Evolutionary conservation across 2,113 vertebrate genomes (phyloP).

Genomic region (Baryphthengus martii): DNA sequence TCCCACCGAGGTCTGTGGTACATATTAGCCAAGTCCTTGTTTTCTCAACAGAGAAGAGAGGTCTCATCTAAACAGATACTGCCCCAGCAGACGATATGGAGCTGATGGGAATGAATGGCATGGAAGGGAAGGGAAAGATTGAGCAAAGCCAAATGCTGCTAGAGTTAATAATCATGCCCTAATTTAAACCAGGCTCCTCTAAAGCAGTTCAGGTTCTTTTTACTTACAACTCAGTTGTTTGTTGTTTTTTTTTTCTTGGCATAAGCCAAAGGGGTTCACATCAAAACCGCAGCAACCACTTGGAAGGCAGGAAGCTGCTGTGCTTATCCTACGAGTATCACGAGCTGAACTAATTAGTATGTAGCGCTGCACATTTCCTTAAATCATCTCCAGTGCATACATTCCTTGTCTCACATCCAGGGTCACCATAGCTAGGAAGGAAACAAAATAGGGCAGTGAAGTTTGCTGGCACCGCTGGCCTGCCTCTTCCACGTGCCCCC

Average conservation of each 20-base stretch:
- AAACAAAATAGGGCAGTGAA: neutral
- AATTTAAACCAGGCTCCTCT: conserved; percentile 30
- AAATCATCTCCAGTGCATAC: conserved; percentile 7
- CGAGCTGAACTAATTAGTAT: conserved; percentile 9
- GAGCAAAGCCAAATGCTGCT: neutral
- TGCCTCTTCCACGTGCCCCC: neutral
- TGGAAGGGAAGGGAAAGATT: neutral
- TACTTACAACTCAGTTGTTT: neutral
- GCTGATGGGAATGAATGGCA: neutral
- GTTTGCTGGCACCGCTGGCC: neutral
- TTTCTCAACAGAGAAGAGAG: neutral
- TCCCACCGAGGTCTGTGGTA: neutral
- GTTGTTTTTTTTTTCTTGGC: conserved; percentile 13
- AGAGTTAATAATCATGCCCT: neutral
- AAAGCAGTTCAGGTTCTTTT: conserved; percentile 18
- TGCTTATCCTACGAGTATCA: neutral
- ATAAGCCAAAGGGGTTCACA: neutral
- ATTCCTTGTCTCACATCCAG: conserved; percentile 14
- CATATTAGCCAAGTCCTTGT: neutral
- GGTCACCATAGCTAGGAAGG: conserved; percentile 3
- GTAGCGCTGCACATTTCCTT: neutral
- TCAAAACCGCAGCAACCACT: neutral
- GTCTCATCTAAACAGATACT: neutral
- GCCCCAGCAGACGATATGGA: neutral
- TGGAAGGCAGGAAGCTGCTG: conserved; percentile 20